phyloP scores from a whole-genome alignment of 2,113 vertebrate species.

The Nymphicus hollandicus region DNA sequence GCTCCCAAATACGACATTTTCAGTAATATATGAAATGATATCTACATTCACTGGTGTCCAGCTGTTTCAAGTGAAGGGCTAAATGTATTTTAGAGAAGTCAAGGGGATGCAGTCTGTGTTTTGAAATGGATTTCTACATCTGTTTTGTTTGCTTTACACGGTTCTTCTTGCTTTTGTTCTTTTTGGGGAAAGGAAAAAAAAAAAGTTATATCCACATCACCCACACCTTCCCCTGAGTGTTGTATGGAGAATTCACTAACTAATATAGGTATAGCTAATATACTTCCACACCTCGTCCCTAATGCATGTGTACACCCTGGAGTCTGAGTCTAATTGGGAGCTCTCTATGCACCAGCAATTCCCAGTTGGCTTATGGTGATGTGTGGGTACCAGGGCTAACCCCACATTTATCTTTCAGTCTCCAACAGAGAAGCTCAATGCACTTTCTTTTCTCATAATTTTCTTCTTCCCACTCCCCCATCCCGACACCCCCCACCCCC shows the following conservation, averaged over 20 bases:
- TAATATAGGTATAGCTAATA: not conserved
- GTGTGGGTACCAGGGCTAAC: not conserved
- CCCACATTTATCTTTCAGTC: not conserved
- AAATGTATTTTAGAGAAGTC: constrained; percentile 12
- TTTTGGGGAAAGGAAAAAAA: not conserved
- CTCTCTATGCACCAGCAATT: not conserved
- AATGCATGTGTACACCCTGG: not conserved
- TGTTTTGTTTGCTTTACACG: not conserved
- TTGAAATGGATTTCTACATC: not conserved
- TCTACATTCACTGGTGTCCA: not conserved
- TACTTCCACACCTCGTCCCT: not conserved
- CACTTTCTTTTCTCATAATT: not conserved
- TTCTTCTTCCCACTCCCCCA: not conserved
- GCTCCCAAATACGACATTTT: not conserved
- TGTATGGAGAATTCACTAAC: not conserved
- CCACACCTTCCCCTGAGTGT: fast-evolving
- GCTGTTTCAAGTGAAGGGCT: constrained; percentile 9
- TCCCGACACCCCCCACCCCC: no score
- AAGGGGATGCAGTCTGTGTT: not conserved
- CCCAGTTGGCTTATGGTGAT: not conserved
- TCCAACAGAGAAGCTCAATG: not conserved
- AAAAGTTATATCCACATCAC: not conserved
- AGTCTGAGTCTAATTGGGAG: not conserved
- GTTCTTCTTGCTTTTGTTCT: not conserved
- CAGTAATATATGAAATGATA: constrained; percentile 8